Evolutionary conservation across 2,797 vertebrate species (phyloP).

Genomic region (Okamejei kenojei): DNA sequence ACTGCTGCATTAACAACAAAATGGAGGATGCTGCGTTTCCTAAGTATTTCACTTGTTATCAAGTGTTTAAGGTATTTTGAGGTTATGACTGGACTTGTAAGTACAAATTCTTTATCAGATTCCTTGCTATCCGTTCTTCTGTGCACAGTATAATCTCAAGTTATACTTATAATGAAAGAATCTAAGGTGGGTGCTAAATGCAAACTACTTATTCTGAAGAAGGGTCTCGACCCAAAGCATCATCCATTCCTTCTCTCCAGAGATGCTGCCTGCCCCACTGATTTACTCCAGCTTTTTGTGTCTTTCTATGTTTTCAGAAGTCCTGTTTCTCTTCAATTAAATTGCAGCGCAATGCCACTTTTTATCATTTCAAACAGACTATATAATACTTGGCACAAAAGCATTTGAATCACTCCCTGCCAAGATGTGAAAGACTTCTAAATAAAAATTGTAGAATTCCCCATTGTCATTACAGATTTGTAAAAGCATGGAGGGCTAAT

Average conservation of each 20-base stretch:
- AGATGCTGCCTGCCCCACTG: no score
- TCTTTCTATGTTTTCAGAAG: not conserved
- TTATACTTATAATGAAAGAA: constrained; percentile 28
- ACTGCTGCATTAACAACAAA: not conserved
- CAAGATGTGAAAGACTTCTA: constrained; percentile 38
- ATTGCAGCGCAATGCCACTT: constrained; percentile 27
- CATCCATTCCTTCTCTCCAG: no score
- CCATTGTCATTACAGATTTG: constrained; percentile 38
- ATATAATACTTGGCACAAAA: constrained; percentile 34
- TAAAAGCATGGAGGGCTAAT: constrained; percentile 35
- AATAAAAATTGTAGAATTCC: constrained; percentile 39
- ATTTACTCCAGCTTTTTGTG: no score
- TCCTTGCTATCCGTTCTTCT: constrained; percentile 3
- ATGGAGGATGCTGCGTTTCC: not conserved
- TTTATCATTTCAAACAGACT: constrained; percentile 37
- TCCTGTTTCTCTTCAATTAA: constrained; percentile 7
- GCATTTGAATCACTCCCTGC: constrained; percentile 34
- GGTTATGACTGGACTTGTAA: not conserved
- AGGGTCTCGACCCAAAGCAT: no score
- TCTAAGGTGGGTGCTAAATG: constrained; percentile 23
- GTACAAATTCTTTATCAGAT: not conserved
- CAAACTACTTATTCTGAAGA: not conserved
- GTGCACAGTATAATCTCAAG: not conserved
- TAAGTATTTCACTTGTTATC: not conserved
- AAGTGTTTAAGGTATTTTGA: not conserved